Evolutionary conservation across 2,888 invertebrate genomes (phyloP).

Genomic region (Mycogona germanica): DNA sequence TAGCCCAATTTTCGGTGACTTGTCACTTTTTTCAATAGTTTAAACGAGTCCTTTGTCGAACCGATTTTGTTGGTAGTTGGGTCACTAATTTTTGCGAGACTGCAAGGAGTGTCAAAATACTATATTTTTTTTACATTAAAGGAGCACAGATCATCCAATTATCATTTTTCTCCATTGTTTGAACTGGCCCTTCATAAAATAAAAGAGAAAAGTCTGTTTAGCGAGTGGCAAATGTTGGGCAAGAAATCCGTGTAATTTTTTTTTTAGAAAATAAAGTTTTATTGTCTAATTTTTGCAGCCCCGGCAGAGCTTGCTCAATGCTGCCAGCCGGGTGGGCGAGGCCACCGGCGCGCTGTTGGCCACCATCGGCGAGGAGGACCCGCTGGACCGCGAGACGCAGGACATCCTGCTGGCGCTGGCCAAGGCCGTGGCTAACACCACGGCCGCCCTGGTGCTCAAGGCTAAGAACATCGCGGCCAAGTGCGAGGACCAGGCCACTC

Average conservation of each 20-base stretch:
- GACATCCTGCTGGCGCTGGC: conserved; percentile 88
- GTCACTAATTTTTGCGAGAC: too few relatives aligned
- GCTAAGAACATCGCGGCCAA: conserved; percentile 89
- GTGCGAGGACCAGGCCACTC: conserved; percentile 65
- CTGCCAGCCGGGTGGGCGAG: conserved; percentile 93
- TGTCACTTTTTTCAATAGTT: too few relatives aligned
- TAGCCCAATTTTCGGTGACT: too few relatives aligned
- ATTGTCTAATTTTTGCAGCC: conserved; percentile 46
- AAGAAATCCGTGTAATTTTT: neutral
- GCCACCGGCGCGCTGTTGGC: conserved; percentile 87
- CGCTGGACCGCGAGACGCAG: conserved; percentile 40
- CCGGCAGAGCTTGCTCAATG: conserved; percentile 81
- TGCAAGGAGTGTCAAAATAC: too few relatives aligned
- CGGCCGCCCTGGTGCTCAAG: conserved; percentile 87
- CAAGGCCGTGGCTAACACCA: conserved; percentile 95
- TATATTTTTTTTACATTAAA: too few relatives aligned
- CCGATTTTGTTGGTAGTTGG: too few relatives aligned
- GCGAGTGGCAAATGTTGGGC: too few relatives aligned
- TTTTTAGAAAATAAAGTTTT: neutral
- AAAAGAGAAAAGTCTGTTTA: too few relatives aligned
- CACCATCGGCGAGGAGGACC: conserved; percentile 77
- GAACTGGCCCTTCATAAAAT: too few relatives aligned
- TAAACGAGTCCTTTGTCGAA: too few relatives aligned
- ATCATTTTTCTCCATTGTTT: too few relatives aligned
- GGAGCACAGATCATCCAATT: too few relatives aligned